Base-by-base conservation (phyloP, 1,140 invertebrate genomes). In the Pygmarrhopalites habei region DNA sequence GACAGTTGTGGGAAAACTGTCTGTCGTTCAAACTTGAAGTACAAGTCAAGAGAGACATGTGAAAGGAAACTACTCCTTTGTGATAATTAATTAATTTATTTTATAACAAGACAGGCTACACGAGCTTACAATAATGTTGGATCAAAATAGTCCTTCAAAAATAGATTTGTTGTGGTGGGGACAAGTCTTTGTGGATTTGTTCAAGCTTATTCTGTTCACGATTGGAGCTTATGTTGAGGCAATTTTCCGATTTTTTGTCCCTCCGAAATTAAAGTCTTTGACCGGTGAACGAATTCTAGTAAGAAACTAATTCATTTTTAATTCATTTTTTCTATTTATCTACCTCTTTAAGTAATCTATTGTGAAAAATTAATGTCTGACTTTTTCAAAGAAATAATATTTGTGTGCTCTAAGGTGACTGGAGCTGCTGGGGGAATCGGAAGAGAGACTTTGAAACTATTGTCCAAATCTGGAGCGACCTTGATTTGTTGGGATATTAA, bases 401-500 rank as follows among this genome's bases (percentile, higher is more conserved):
- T 15, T 30, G 4, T 30, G 5, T 25, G 19, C n/a, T 52, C 28
- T 19, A 28, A 39, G 28, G n/a, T 70, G 5, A 70, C 68, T 47
- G 68, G 68, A 28, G 47, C 68, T 30, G 68, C 32, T 29, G 62
- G 49, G 35, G 68, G 68, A 7, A 70, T 70, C 25, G 68, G 68
- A 3, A 47, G 47, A 21, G 51, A 70, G 30, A 59, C 67, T 43
- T 52, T 46, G 49, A 21, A 62, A 7, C 43, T 64, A n/a, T 35
- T 70, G n/a, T 64, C 49, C 0, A 32, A 51, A 25, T 51, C 28
- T 12, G 68, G 63, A 29, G 65, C 65, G 19, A 67, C 46, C 30
- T 23, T 70, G 14, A 53, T 70, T 44, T 66, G 68, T 30, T 70
- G 68, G 68, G 68, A 70, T 39, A 62, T 67, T 56, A 62, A 67